These are phyloP conservation scores for Tetanocera ferruginea DNA, from an alignment of 2,888 invertebrate species.

Conservation along the genomic window DNA sequence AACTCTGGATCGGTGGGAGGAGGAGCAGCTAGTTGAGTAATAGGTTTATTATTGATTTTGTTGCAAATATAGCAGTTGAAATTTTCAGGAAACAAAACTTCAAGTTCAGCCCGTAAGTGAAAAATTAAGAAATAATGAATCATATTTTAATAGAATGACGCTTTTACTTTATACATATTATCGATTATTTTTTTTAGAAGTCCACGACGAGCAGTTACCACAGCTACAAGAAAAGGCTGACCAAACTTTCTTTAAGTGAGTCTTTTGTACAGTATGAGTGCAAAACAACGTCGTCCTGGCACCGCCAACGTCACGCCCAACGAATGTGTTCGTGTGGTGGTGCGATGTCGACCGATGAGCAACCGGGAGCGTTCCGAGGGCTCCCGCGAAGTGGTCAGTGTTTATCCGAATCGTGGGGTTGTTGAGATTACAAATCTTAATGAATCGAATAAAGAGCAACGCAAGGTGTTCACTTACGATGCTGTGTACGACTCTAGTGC, in stretches of 20 bases:
- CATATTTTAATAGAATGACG: not conserved
- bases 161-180: not conserved
- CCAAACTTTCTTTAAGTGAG: not conserved
- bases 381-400: constrained; percentile 78
- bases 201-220: not conserved
- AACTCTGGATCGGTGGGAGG: not conserved
- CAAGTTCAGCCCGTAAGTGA: not conserved
- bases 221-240: not conserved
- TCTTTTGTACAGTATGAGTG: constrained; percentile 58
- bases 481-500: constrained; percentile 93
- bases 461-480: constrained; percentile 97
- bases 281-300: constrained; percentile 61
- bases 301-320: constrained; percentile 69
- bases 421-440: constrained; percentile 88
- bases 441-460: constrained; percentile 78
- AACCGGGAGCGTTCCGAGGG: constrained; percentile 80
- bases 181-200: constrained; percentile 5
- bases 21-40: not conserved
- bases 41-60: constrained; percentile 16
- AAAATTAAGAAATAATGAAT: not conserved
- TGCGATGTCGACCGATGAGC: constrained; percentile 95
- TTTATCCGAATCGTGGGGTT: constrained; percentile 87
- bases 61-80: not conserved
- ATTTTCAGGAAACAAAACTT: not conserved
- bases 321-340: constrained; percentile 96